phyloP scores from a whole-genome alignment of 2,888 invertebrate species.

The Alviniconcha strummeri region DNA sequence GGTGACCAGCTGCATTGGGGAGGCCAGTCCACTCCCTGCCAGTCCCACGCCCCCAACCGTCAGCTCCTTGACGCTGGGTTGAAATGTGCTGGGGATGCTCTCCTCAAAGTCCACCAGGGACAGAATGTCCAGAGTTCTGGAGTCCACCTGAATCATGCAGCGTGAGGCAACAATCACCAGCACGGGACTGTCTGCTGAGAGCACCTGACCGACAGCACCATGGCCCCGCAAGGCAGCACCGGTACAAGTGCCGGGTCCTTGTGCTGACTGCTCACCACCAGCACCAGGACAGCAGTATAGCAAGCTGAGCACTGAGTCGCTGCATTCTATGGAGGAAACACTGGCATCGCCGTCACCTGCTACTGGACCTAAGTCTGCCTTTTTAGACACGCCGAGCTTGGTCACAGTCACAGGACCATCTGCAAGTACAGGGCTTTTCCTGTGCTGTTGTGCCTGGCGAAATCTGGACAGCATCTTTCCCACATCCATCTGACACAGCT shows the following conservation, averaged over 20 bases:
- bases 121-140: constrained; percentile 59
- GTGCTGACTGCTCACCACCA: neutral
- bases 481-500: constrained; percentile 63
- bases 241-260: neutral
- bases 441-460: constrained; percentile 38
- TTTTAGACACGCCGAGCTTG: constrained; percentile 15
- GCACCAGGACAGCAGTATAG: constrained; percentile 16
- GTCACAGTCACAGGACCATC: constrained; percentile 31
- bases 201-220: constrained; percentile 14
- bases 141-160: constrained; percentile 60
- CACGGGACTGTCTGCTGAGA: constrained; percentile 42
- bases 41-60: constrained; percentile 30
- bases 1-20: constrained; percentile 3
- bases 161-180: constrained; percentile 63
- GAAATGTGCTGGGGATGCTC: constrained; percentile 27
- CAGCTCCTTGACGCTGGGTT: neutral
- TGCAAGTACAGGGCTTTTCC: neutral
- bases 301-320: constrained; percentile 21
- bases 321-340: constrained; percentile 15
- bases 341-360: neutral
- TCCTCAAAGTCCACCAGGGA: constrained; percentile 53
- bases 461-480: constrained; percentile 52
- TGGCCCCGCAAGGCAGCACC: neutral
- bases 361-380: neutral
- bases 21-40: constrained; percentile 31